Evolutionary conservation across 2,797 vertebrate genomes (phyloP).

Genomic region (Sandelia bainsii): DNA sequence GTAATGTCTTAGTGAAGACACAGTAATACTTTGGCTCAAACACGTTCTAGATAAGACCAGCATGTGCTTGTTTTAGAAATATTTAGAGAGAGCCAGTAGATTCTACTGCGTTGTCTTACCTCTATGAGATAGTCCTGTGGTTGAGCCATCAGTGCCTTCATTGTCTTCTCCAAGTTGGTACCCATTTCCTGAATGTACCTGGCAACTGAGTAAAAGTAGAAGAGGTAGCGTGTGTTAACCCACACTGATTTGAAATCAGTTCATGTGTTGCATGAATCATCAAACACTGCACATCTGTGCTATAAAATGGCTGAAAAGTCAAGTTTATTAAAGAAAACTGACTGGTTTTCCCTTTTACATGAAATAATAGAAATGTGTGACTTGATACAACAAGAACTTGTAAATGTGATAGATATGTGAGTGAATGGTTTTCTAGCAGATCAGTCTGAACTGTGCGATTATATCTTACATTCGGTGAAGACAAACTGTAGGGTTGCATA

Average conservation of each 20-base stretch:
- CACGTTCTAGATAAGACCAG: no score
- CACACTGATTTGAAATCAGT: neutral
- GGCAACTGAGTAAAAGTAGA: constrained; percentile 52
- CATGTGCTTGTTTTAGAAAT: neutral
- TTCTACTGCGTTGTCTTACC: constrained; percentile 47
- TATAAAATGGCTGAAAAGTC: neutral
- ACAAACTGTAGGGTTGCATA: constrained; percentile 77
- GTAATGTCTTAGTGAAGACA: neutral
- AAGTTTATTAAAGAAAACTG: neutral
- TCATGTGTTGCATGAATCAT: no score
- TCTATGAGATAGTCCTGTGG: neutral
- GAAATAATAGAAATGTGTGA: neutral
- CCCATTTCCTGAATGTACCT: constrained; percentile 73
- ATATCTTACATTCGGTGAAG: constrained; percentile 89
- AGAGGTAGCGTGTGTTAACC: neutral
- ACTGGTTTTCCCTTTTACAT: neutral
- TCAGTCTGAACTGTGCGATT: neutral
- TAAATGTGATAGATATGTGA: neutral
- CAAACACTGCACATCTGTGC: no score
- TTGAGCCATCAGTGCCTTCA: constrained; percentile 30
- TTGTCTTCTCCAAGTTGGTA: constrained; percentile 7
- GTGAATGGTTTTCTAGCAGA: neutral
- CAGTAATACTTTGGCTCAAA: neutral
- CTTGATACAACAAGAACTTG: neutral
- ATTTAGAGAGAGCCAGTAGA: no score